Evolutionary conservation across 2,797 vertebrate species (phyloP), one percentile per base, ranked within the genome.

Genomic region (Poecilia gillii): DNA sequence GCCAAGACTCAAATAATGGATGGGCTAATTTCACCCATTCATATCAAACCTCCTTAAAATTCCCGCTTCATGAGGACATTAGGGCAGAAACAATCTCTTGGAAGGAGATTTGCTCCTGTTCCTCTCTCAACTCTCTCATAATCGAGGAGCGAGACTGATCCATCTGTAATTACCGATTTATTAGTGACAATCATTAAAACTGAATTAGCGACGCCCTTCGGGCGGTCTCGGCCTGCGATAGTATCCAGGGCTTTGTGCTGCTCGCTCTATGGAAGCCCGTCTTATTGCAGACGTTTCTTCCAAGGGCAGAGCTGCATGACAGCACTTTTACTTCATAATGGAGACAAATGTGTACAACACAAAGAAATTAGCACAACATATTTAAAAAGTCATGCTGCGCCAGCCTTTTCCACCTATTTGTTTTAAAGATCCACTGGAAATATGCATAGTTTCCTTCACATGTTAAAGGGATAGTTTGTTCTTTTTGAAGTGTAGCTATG

Each of bases 361-460:
- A 25, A 68, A 68, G 33, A 68, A 41, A 68, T 68, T 41, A 12
- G 36, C 36, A 41, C 20, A 68, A 68, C 20, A 79, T 68, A 83
- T 41, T 71, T 77, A 76, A 20, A 79, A 84, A 71, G 31, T 81
- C 59, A 51, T 78, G 86, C 90, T 64, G 77, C 80, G 93, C 91
- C 86, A 88, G 92, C 89, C 80, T 84, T 76, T 87, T 90, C 86
- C 88, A 88, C 78, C 86, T 81, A 86, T 93, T 91, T 88, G 86
- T 93, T 96, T 96, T 96, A 96, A 96, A 85, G 95, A 94, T 96
- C 94, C 94, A 94, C 93, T 96, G 92, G 87, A 87, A 83, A 84
- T 57, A 31, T 84, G 85, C 79, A 45, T 46, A 75, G 53, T 73
- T 41, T 41, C 41, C 33, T 68, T 74, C 31, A 14, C 36, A 73